phyloP scores from a whole-genome alignment of 2,797 vertebrate genomes.

The Clarias pachynema region DNA sequence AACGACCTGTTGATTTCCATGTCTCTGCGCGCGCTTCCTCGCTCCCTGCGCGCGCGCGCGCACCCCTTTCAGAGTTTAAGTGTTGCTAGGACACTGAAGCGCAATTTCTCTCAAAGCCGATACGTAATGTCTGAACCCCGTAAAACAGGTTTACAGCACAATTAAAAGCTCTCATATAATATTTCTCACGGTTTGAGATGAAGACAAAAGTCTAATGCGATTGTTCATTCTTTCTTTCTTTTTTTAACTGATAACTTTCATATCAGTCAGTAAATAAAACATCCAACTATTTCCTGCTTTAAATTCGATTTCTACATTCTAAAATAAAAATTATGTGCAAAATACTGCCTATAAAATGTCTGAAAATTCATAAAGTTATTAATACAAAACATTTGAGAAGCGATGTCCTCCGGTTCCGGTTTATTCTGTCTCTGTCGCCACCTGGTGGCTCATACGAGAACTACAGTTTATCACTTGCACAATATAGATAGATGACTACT shows the following conservation, averaged over 20 bases:
- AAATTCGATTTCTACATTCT: not conserved
- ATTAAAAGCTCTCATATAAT: constrained; percentile 25
- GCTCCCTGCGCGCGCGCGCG: not conserved
- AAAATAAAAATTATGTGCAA: not conserved
- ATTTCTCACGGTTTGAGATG: not conserved
- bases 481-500: too few species aligned
- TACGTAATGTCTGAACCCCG: constrained; percentile 48
- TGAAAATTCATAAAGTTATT: not conserved
- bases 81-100: constrained; percentile 43
- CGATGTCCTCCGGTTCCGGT: not conserved
- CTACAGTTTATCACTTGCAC: not conserved
- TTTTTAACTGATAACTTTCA: not conserved
- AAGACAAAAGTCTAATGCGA: not conserved
- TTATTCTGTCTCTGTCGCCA: constrained; percentile 34
- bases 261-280: not conserved
- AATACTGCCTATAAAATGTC: not conserved
- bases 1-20: not conserved
- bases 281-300: not conserved
- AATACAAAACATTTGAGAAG: not conserved
- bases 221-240: not conserved
- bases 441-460: constrained; percentile 14
- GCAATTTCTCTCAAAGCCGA: constrained; percentile 23
- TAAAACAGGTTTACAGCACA: constrained; percentile 29
- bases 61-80: not conserved
- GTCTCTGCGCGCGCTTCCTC: not conserved